Conservation (phyloP, 64 coral and sea anemone genomes). For the Pocillopora damicornis region DNA sequence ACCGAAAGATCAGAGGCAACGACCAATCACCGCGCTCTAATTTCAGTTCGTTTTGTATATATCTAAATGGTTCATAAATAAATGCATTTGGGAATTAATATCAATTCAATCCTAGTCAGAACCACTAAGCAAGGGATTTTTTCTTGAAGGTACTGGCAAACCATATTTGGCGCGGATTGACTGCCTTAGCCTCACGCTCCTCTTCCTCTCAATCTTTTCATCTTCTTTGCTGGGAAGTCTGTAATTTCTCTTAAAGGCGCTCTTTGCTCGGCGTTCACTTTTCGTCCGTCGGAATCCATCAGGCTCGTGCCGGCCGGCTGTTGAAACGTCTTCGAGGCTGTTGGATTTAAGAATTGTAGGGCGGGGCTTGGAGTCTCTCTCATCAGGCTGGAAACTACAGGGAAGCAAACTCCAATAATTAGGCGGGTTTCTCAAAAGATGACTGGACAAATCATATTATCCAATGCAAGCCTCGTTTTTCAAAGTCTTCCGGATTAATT, state of each 20-base stretch:
- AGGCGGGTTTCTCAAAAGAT: too few species aligned
- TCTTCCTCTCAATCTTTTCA: conserved; percentile 72
- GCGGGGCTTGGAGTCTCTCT: not conserved
- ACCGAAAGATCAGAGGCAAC: too few species aligned
- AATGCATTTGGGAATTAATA: not conserved
- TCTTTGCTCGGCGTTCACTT: conserved; percentile 60
- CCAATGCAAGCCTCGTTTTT: too few species aligned
- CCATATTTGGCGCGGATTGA: conserved; percentile 75
- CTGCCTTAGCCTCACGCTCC: conserved; percentile 66
- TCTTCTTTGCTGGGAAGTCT: conserved; percentile 74
- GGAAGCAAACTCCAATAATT: not conserved
- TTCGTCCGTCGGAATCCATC: conserved; percentile 70
- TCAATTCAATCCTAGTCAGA: not conserved
- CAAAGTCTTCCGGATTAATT: too few species aligned
- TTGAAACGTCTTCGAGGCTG: conserved; percentile 63
- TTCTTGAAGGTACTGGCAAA: conserved; percentile 21
- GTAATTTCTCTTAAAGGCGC: conserved; percentile 71
- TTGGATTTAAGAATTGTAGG: not conserved
- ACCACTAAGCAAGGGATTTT: conserved; percentile 7
- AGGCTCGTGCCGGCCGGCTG: conserved; percentile 27
- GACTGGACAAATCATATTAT: too few species aligned
- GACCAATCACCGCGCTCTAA: too few species aligned
- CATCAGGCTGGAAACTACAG: not conserved
- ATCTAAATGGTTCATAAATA: not conserved
- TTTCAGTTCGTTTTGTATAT: too few species aligned